phyloP scores from a whole-genome alignment of 2,888 invertebrate species.

The Maniola hyperantus region DNA sequence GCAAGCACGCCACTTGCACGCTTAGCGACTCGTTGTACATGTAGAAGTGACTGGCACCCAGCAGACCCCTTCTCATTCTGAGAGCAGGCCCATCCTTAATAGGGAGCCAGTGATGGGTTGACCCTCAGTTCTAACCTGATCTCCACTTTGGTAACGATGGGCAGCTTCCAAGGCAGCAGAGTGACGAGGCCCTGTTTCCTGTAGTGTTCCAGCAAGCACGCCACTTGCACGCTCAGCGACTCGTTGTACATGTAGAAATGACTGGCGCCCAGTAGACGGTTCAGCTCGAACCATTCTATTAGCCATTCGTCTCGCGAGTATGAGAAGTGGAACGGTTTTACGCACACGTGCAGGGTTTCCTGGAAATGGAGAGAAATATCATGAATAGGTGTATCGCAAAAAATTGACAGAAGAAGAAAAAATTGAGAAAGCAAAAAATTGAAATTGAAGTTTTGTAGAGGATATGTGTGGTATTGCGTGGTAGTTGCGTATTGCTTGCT shows the following conservation, averaged over 20 bases:
- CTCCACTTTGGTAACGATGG: constrained; percentile 93
- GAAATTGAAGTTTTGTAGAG: no score
- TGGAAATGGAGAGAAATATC: constrained; percentile 46
- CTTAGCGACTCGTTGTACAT: no score
- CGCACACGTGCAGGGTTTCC: constrained; percentile 89
- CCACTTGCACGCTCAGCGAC: constrained; percentile 90
- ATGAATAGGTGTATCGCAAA: not conserved
- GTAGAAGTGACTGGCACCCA: constrained; percentile 94
- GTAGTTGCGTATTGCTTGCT: no score
- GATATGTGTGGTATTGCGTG: no score
- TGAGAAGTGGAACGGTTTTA: constrained; percentile 94
- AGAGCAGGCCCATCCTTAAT: no score
- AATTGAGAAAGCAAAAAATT: no score
- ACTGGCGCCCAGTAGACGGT: constrained; percentile 90
- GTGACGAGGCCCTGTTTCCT: constrained; percentile 85
- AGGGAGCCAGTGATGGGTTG: constrained; percentile 68
- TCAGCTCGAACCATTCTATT: constrained; percentile 94
- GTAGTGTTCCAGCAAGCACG: constrained; percentile 89
- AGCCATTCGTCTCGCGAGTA: constrained; percentile 92
- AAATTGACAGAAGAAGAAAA: no score
- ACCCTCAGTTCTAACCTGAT: constrained; percentile 77
- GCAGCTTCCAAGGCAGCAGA: constrained; percentile 91
- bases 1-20: constrained; percentile 90
- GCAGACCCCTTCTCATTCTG: constrained; percentile 63
- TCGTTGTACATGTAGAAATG: constrained; percentile 97